A percentile compares a stretch with the other conserved stretches of the same genome.
Evolutionary conservation across 2,888 invertebrate genomes (phyloP).

Genomic region (Aspidapion aeneum): DNA sequence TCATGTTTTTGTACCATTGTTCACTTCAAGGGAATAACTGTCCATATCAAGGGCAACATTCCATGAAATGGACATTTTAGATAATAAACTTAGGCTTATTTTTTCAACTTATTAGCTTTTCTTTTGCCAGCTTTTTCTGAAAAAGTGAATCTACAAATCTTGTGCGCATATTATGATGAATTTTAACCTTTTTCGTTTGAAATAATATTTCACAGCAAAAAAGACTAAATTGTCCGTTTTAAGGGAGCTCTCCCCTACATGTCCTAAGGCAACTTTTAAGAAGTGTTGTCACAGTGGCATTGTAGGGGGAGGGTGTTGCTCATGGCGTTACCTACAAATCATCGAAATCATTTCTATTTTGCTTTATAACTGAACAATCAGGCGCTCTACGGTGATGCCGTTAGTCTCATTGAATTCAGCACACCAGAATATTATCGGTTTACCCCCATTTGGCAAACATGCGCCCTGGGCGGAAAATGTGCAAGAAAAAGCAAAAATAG

Average conservation of each 20-base stretch:
- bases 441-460: neutral
- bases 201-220: slow-evolving; percentile 11
- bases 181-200: slow-evolving; percentile 10
- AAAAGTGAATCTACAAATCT: slow-evolving; percentile 7
- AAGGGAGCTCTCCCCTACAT: slow-evolving; percentile 12
- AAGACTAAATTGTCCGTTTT: slow-evolving; percentile 14
- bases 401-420: neutral
- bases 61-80: slow-evolving; percentile 13
- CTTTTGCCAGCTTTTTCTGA: neutral
- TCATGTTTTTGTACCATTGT: slow-evolving; percentile 9
- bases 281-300: neutral
- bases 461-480: neutral
- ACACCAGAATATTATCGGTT: neutral
- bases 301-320: neutral
- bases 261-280: neutral
- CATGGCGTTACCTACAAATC: neutral
- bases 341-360: neutral
- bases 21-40: slow-evolving; percentile 13
- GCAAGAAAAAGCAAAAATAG: neutral
- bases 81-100: slow-evolving; percentile 7
- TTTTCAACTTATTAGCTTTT: slow-evolving; percentile 2
- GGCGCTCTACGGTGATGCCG: neutral
- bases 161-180: slow-evolving; percentile 6
- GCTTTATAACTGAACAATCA: neutral
- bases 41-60: slow-evolving; percentile 12